Percentiles rank a stretch among this genome's conserved stretches.
Conservation (phyloP, 1,140 invertebrate species). For the Lasioglossum albipes region DNA sequence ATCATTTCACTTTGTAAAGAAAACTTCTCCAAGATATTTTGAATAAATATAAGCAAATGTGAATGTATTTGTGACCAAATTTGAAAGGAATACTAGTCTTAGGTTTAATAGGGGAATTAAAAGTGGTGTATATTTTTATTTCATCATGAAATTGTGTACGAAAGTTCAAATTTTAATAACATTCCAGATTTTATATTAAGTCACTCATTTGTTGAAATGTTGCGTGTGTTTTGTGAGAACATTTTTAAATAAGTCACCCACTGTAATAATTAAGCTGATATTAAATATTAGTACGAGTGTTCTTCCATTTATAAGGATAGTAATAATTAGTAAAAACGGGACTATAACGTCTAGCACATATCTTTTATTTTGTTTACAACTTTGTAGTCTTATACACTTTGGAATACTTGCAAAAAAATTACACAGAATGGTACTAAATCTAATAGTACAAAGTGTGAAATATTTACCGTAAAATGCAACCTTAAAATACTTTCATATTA, state of each 20-base stretch:
- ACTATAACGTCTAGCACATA: conserved; percentile 39
- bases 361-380: conserved; percentile 42
- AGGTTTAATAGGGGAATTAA: background rate
- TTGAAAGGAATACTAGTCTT: conserved; percentile 4
- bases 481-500: conserved; percentile 15
- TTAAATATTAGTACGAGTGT: background rate
- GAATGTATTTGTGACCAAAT: background rate
- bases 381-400: conserved; percentile 36
- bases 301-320: background rate
- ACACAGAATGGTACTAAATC: conserved; percentile 13
- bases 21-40: background rate
- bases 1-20: background rate
- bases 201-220: background rate
- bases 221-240: conserved; percentile 7
- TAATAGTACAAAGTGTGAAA: conserved; percentile 25
- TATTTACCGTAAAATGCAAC: conserved; percentile 1
- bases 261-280: conserved; percentile 1
- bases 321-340: conserved; percentile 12
- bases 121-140: conserved; percentile 10
- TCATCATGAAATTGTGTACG: conserved; percentile 2
- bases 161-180: conserved; percentile 1
- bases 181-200: background rate
- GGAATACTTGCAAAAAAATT: conserved; percentile 12
- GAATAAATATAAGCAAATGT: conserved; percentile 25
- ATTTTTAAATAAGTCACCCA: conserved; percentile 15